A percentile compares a stretch with the other conserved stretches of the same genome.
phyloP scores from a whole-genome alignment of 2,797 vertebrate genomes.

The Ciconia nigra region DNA sequence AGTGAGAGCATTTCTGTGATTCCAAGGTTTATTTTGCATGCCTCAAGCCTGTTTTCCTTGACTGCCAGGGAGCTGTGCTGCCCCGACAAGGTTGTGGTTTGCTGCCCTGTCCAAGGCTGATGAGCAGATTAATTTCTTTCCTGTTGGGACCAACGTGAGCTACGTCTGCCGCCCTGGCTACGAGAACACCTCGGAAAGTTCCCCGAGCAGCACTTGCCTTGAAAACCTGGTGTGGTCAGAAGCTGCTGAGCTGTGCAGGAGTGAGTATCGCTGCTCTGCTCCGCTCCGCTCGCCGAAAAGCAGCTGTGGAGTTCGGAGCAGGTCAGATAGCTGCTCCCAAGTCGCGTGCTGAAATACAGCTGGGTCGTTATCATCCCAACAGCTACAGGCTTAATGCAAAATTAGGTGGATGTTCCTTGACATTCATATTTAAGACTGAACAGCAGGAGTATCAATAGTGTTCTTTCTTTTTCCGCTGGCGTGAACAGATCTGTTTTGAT shows the following conservation, averaged over 20 bases:
- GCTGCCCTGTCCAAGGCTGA: not conserved
- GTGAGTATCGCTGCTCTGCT: conserved; percentile 48
- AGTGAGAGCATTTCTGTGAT: rapidly evolving
- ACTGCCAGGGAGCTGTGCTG: conserved; percentile 53
- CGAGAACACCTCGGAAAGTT: not conserved
- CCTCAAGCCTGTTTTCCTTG: not conserved
- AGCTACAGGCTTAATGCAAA: rapidly evolving
- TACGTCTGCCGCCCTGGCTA: conserved; percentile 52
- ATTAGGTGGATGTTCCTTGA: not conserved
- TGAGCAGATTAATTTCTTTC: not conserved
- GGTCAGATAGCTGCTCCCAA: not conserved
- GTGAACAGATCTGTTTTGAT: not conserved
- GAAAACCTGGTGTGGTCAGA: not conserved
- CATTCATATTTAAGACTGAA: rapidly evolving
- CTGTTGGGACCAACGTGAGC: not conserved
- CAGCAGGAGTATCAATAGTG: not conserved
- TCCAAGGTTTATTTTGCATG: rapidly evolving
- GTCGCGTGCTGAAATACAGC: not conserved
- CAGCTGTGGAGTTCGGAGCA: not conserved
- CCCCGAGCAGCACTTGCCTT: not conserved
- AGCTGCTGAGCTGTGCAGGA: conserved; percentile 3
- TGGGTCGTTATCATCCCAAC: rapidly evolving
- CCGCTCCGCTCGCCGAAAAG: not conserved
- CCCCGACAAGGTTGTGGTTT: not conserved
- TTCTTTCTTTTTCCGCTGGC: not conserved